Base-by-base conservation (phyloP, 2,888 invertebrate species). In the Dasysyrphus albostriatus region DNA sequence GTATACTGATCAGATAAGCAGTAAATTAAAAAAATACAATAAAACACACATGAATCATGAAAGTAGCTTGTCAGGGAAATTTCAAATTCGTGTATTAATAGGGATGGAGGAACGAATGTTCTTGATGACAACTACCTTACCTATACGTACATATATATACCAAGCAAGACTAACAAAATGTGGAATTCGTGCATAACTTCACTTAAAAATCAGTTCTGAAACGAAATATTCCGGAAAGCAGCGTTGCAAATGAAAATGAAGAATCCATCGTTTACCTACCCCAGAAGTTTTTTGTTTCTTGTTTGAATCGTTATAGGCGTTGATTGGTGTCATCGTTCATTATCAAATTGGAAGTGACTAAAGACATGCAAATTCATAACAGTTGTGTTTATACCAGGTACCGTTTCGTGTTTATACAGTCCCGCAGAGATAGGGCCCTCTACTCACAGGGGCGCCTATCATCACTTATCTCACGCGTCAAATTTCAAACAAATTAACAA, bases 1-100 rank as follows among this genome's bases (percentile, higher is more conserved):
- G 81, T 69, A 61, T 37, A 81, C 81, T 81, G 73, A 77, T 77
- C 81, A 85, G 74, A 81, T 81, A 81, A 80, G 73, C 67, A 81
- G 85, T 81, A 85, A 73, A 81, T 56, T 69, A 56, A 67, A 29
- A n/a, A 47, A 16, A 44, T 39, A 47, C 5, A 19, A 51, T 39
- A 73, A 29, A 37, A 63, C 8, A 42, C 37, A 39, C 16, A 34
- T 44, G 67, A 56, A 47, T 42, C 24, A 39, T 14, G 34, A 19
- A 59, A 56, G 56, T 54, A 73, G 67, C 24, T 24, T 24, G 24
- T 73, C 34, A 77, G 8, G 51, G 54, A 42, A 42, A 1, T 42
- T 10, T 24, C 3, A 39, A 14, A 24, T 39, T 19, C 39, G 1
- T 59, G 39, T 32, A 6, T n/a, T n/a, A n/a, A n/a, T 5, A 54